A percentile compares a stretch with the other conserved stretches of the same genome.
Evolutionary conservation across 2,888 invertebrate genomes (phyloP).

Genomic region (Cyclophora albipunctata): DNA sequence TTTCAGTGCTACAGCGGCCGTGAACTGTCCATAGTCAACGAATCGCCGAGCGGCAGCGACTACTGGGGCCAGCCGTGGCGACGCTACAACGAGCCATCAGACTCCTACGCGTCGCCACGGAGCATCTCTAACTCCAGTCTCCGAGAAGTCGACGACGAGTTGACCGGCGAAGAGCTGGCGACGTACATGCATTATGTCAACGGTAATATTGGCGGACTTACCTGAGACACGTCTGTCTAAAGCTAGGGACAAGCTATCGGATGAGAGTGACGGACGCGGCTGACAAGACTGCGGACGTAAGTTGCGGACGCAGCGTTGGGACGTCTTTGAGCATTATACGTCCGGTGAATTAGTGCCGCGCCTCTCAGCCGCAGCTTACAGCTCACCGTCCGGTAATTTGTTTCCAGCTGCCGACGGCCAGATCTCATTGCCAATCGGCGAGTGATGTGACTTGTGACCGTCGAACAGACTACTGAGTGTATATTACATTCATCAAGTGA

Average conservation of each 20-base stretch:
- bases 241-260: constrained; percentile 1
- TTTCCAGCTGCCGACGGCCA: too few relatives aligned
- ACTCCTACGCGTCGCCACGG: constrained; percentile 65
- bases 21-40: constrained; percentile 51
- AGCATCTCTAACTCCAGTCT: constrained; percentile 85
- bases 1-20: constrained; percentile 50
- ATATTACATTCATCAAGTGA: too few relatives aligned
- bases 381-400: neutral
- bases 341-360: neutral
- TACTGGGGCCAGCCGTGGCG: constrained; percentile 53
- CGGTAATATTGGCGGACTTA: constrained; percentile 54
- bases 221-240: constrained; percentile 60
- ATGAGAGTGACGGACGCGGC: constrained; percentile 8
- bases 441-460: neutral
- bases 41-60: constrained; percentile 50
- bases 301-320: neutral
- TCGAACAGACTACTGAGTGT: neutral
- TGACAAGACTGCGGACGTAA: constrained; percentile 1
- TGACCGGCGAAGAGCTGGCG: constrained; percentile 80
- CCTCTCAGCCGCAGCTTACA: neutral
- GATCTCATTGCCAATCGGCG: neutral
- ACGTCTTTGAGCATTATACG: neutral
- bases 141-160: constrained; percentile 82
- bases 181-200: constrained; percentile 82
- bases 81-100: constrained; percentile 45